phyloP scores from a whole-genome alignment of 2,113 vertebrate species.

The Opisthocomus hoazin region DNA sequence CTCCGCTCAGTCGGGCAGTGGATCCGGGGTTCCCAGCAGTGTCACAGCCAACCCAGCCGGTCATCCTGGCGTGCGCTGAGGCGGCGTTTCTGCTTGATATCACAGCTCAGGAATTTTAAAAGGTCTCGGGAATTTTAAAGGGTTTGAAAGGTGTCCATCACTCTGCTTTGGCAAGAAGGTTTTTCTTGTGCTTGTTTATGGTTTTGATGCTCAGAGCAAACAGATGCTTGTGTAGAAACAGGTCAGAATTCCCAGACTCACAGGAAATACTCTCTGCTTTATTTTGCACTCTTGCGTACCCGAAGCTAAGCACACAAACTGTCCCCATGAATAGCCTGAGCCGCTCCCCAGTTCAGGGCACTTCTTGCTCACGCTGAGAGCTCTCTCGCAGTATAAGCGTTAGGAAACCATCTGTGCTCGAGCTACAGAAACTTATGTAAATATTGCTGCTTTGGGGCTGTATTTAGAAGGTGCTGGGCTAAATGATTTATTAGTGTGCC shows the following conservation, averaged over 20 bases:
- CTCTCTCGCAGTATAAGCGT: fast-evolving
- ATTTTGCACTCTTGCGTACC: not conserved
- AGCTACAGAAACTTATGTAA: not conserved
- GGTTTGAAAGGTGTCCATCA: not conserved
- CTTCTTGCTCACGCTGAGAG: not conserved
- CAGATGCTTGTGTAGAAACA: not conserved
- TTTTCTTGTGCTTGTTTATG: not conserved
- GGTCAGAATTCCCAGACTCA: not conserved
- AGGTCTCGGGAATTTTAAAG: not conserved
- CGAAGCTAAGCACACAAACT: not conserved
- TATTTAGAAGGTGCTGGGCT: not conserved
- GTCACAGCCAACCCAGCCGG: not conserved
- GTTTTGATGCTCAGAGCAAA: not conserved
- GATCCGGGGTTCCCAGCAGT: not conserved
- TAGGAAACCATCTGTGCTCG: not conserved
- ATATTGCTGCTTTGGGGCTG: not conserved
- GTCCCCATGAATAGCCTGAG: not conserved
- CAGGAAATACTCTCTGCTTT: not conserved
- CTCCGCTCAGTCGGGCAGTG: fast-evolving
- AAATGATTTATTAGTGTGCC: conserved; percentile 44
- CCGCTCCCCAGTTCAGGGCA: not conserved
- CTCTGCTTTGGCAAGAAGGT: not conserved
- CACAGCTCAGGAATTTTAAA: not conserved
- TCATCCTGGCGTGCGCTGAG: not conserved
- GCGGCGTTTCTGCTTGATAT: not conserved